phyloP scores from a whole-genome alignment of 2,888 invertebrate species.

The Argyresthia albistria region DNA sequence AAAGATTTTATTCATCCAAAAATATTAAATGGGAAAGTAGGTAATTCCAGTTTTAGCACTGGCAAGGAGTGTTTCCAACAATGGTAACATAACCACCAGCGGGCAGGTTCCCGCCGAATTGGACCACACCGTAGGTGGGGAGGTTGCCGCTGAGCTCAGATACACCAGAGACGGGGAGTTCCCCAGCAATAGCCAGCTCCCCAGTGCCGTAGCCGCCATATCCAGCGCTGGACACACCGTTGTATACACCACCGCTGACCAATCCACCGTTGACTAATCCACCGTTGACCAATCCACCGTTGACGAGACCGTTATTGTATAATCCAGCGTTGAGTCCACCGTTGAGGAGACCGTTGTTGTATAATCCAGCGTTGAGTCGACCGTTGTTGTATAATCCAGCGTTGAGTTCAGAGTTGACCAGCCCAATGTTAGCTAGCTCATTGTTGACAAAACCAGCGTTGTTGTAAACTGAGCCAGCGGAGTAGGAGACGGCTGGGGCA shows the following conservation, averaged over 20 bases:
- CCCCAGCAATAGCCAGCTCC: background rate
- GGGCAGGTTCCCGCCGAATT: constrained; percentile 1
- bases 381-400: background rate
- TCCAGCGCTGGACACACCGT: background rate
- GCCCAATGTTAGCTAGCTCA: too few species aligned
- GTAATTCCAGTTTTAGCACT: background rate
- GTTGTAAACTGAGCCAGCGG: background rate
- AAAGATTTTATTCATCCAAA: too few species aligned
- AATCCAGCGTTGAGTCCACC: background rate
- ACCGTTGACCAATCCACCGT: background rate
- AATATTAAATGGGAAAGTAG: too few species aligned
- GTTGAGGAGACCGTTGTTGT: background rate
- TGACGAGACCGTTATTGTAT: background rate
- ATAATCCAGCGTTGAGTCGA: background rate
- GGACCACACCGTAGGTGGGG: background rate
- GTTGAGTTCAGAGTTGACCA: too few species aligned
- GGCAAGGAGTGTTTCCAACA: background rate
- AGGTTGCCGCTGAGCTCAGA: background rate
- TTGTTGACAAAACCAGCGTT: background rate
- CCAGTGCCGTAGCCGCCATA: constrained; percentile 2
- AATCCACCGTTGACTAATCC: too few species aligned
- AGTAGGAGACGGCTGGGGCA: background rate
- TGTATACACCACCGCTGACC: background rate
- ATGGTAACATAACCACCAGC: background rate
- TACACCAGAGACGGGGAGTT: background rate